These are phyloP conservation scores for Diabrotica undecimpunctata DNA, from an alignment of 1,140 invertebrate genomes.

Conservation along the genomic window DNA sequence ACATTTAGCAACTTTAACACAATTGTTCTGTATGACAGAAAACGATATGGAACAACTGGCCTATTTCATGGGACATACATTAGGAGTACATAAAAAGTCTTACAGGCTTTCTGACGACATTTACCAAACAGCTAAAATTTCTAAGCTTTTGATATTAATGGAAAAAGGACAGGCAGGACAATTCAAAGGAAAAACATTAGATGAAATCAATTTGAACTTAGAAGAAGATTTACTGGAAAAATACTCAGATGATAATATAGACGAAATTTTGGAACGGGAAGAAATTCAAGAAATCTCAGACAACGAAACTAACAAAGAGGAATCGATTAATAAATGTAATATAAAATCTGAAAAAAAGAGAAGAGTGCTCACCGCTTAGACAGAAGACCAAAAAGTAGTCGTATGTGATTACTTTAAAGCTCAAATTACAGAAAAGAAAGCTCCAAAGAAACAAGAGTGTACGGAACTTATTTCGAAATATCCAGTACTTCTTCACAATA, in stretches of 20 bases:
- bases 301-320: background rate
- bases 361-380: background rate
- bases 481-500: background rate
- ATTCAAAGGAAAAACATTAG: slow-evolving; percentile 38
- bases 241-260: background rate
- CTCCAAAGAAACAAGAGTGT: slow-evolving; percentile 5
- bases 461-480: background rate
- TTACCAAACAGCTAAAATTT: slow-evolving; percentile 34
- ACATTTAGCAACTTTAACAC: slow-evolving; percentile 42
- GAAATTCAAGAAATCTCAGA: background rate
- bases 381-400: background rate
- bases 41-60: slow-evolving; percentile 36
- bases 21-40: slow-evolving; percentile 39
- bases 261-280: background rate
- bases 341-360: background rate
- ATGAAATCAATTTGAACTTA: slow-evolving; percentile 31
- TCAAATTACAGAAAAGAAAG: slow-evolving; percentile 4
- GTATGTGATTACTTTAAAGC: background rate
- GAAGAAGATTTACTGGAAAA: background rate
- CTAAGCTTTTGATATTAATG: slow-evolving; percentile 32
- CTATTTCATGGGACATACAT: slow-evolving; percentile 28
- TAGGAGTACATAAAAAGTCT: slow-evolving; percentile 17
- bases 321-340: background rate
- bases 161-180: slow-evolving; percentile 37
- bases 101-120: slow-evolving; percentile 31